phyloP scores from a whole-genome alignment of 2,113 vertebrate species.

The Peromyscus maniculatus region DNA sequence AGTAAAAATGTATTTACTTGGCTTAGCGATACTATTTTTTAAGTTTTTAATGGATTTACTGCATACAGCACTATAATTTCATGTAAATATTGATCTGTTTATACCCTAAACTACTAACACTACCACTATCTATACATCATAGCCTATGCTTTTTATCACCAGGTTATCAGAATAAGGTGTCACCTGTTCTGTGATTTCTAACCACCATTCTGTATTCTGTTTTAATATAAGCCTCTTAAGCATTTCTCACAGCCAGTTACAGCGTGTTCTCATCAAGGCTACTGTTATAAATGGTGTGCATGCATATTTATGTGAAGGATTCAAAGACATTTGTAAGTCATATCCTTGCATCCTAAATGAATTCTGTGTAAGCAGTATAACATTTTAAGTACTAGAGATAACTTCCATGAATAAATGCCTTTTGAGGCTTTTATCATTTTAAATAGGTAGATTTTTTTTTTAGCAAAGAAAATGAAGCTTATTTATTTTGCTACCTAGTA shows the following conservation, averaged over 20 bases:
- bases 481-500: constrained; percentile 78
- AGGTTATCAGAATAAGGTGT: constrained; percentile 89
- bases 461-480: constrained; percentile 81
- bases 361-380: constrained; percentile 85
- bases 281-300: constrained; percentile 89
- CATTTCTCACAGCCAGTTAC: constrained; percentile 87
- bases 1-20: constrained; percentile 64
- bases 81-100: constrained; percentile 69
- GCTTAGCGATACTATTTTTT: constrained; percentile 12
- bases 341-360: constrained; percentile 88
- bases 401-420: constrained; percentile 70
- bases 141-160: constrained; percentile 87
- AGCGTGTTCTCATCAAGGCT: constrained; percentile 91
- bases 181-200: constrained; percentile 90
- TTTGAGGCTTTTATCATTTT: constrained; percentile 81
- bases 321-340: constrained; percentile 92
- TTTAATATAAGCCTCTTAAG: constrained; percentile 90
- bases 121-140: constrained; percentile 85
- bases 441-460: constrained; percentile 79
- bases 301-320: constrained; percentile 91
- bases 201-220: constrained; percentile 85
- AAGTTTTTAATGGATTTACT: constrained; percentile 74
- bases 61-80: constrained; percentile 68
- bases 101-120: constrained; percentile 67
- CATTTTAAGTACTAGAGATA: constrained; percentile 81